These are phyloP conservation scores for Pycnonotus jocosus DNA, from an alignment of 2,113 vertebrate species.

Conservation along the genomic window DNA sequence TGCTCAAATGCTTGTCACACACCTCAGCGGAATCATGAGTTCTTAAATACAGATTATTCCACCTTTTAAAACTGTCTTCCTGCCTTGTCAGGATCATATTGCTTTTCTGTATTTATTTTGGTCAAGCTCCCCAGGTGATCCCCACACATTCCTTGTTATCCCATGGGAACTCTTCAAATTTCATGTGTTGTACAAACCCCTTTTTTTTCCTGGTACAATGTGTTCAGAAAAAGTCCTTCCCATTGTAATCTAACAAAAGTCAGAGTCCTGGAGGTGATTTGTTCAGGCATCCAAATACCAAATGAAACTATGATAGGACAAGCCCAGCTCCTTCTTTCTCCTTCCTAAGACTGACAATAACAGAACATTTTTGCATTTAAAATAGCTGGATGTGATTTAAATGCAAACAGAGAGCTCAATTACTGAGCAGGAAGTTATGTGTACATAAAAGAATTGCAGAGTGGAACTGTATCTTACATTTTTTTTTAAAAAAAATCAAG, in stretches of 20 bases:
- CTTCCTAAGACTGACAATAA: neutral
- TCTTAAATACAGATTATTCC: neutral
- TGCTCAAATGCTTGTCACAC: neutral
- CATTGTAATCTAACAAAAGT: neutral
- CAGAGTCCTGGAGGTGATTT: neutral
- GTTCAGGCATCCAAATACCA: neutral
- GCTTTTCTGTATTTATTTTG: neutral
- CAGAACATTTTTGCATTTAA: neutral
- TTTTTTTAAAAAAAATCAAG: neutral
- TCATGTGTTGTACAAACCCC: neutral
- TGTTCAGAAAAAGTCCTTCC: neutral
- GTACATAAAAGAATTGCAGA: neutral
- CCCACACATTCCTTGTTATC: neutral
- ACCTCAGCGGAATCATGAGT: neutral
- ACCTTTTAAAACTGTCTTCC: neutral
- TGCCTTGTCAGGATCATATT: neutral
- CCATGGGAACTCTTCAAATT: neutral
- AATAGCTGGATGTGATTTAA: neutral
- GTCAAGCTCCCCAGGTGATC: neutral
- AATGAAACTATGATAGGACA: neutral
- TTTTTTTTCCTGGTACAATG: neutral
- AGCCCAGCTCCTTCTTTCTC: neutral
- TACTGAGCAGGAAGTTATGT: neutral
- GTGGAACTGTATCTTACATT: neutral
- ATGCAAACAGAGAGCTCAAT: neutral